phyloP scores from a whole-genome alignment of 2,113 vertebrate species.

The Pitta sordida region DNA sequence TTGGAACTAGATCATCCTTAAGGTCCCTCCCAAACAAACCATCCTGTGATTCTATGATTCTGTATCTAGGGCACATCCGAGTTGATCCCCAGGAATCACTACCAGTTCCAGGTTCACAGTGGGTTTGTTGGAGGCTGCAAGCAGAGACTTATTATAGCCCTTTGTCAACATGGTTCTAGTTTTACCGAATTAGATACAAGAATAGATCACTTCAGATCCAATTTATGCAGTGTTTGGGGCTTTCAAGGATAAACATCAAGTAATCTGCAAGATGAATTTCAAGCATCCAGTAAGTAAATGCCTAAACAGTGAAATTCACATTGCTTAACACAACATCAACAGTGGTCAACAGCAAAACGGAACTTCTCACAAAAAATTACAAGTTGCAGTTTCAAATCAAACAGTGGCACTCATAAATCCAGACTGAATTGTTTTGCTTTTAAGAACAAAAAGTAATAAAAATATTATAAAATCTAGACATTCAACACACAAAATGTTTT shows the following conservation, averaged over 20 bases:
- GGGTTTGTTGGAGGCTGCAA: not conserved
- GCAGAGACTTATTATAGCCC: not conserved
- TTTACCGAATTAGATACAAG: not conserved
- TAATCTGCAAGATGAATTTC: not conserved
- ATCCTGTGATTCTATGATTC: not conserved
- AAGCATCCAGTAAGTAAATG: not conserved
- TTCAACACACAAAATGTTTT: not conserved
- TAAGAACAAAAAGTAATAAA: not conserved
- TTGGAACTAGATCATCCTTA: not conserved
- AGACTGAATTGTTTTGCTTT: not conserved
- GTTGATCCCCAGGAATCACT: not conserved
- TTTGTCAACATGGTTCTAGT: not conserved
- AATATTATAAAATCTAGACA: not conserved
- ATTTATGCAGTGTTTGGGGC: not conserved
- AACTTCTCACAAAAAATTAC: not conserved
- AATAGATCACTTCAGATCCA: not conserved
- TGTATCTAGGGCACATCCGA: not conserved
- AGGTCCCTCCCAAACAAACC: not conserved
- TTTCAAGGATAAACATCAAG: not conserved
- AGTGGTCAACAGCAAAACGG: not conserved
- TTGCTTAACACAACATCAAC: not conserved
- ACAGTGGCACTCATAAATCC: not conserved
- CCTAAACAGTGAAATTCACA: not conserved
- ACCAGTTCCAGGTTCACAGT: not conserved
- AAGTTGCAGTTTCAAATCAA: not conserved